These are phyloP conservation scores for Acyrthosiphon pisum DNA, from an alignment of 1,140 invertebrate species.

Conservation along the genomic window DNA sequence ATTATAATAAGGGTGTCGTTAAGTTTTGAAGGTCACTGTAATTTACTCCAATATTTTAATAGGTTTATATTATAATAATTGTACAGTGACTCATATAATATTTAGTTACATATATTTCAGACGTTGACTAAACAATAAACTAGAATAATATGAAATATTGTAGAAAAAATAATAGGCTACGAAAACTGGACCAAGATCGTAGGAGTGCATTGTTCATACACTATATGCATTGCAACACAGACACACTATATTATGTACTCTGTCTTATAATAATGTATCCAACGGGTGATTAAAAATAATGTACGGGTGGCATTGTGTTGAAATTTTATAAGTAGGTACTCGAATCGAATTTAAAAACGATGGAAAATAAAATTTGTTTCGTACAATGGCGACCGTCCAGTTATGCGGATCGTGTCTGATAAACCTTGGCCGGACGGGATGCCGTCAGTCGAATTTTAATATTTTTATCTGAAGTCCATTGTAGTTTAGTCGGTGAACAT, in stretches of 20 bases:
- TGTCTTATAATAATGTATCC: neutral
- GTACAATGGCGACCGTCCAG: slow-evolving; percentile 19
- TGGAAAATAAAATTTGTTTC: slow-evolving; percentile 26
- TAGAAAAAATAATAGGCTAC: slow-evolving; percentile 18
- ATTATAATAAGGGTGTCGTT: neutral
- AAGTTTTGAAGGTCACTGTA: neutral
- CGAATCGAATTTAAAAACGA: slow-evolving; percentile 49
- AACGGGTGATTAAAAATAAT: slow-evolving; percentile 12
- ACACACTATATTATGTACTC: neutral
- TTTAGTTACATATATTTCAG: neutral
- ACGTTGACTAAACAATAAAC: neutral
- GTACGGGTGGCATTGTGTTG: slow-evolving; percentile 36
- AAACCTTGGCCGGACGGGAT: neutral
- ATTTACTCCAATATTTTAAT: slow-evolving; percentile 12
- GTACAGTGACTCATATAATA: neutral
- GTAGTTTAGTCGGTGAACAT: neutral
- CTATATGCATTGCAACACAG: neutral
- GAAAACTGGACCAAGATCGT: slow-evolving; percentile 26
- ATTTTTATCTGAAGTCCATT: neutral
- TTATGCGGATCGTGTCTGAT: slow-evolving; percentile 10
- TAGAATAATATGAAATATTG: neutral
- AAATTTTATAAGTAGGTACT: slow-evolving; percentile 24
- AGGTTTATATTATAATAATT: neutral
- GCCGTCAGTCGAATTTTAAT: slow-evolving; percentile 2
- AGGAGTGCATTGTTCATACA: neutral